A percentile compares a stretch with the other conserved stretches of the same genome.
phyloP scores from a whole-genome alignment of 2,797 vertebrate genomes.

The Podarcis siculus region DNA sequence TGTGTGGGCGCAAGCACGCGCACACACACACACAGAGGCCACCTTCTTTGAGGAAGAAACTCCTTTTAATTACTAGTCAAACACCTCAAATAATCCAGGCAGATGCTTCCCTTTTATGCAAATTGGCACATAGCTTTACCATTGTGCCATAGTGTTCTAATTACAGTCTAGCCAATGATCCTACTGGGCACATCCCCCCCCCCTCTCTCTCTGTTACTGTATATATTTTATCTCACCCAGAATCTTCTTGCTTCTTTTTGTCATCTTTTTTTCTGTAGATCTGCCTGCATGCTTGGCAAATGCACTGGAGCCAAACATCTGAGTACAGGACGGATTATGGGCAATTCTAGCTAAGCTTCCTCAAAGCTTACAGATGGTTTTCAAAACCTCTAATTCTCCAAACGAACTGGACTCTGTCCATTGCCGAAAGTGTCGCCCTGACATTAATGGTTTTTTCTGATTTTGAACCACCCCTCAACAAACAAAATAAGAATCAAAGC shows the following conservation, averaged over 20 bases:
- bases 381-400: slow-evolving; percentile 20
- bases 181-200: slow-evolving; percentile 46
- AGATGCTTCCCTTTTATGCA: slow-evolving; percentile 75
- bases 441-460: not conserved
- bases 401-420: slow-evolving; percentile 7
- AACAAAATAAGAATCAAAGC: not conserved
- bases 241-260: slow-evolving; percentile 4
- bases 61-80: slow-evolving; percentile 68
- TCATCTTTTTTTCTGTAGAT: not conserved
- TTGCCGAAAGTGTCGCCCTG: not conserved
- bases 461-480: not conserved
- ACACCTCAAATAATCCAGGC: slow-evolving; percentile 75
- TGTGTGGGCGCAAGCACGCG: too few species aligned
- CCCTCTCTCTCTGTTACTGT: slow-evolving; percentile 3
- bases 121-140: slow-evolving; percentile 70
- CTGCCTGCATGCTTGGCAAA: slow-evolving; percentile 18
- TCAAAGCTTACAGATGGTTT: slow-evolving; percentile 16
- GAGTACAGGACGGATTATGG: not conserved
- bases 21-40: slow-evolving; percentile 56
- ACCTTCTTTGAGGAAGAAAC: slow-evolving; percentile 64
- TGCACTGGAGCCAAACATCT: not conserved
- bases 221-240: not conserved
- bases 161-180: slow-evolving; percentile 70
- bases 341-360: slow-evolving; percentile 12
- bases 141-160: slow-evolving; percentile 76